These are phyloP conservation scores for Ciconia boyciana DNA, from an alignment of 2,113 vertebrate genomes.

Conservation along the genomic window DNA sequence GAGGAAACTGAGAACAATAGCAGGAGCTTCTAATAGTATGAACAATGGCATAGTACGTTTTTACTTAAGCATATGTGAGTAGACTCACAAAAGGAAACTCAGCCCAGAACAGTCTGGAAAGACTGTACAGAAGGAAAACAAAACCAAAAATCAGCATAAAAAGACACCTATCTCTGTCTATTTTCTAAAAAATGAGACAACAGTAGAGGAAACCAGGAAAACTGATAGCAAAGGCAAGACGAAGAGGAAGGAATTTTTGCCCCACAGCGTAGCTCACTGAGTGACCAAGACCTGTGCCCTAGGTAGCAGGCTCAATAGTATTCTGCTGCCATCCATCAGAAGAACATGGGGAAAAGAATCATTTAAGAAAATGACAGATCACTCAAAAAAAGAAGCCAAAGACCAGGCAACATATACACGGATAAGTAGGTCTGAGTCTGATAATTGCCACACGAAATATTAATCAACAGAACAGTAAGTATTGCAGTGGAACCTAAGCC, in stretches of 20 bases:
- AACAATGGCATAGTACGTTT: not conserved
- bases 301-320: not conserved
- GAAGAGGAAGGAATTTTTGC: not conserved
- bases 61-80: not conserved
- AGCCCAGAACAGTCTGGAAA: not conserved
- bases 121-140: not conserved
- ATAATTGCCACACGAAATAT: not conserved
- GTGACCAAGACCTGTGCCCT: no score
- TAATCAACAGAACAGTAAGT: not conserved
- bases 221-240: not conserved
- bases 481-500: not conserved
- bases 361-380: not conserved
- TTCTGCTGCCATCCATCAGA: not conserved
- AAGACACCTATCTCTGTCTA: not conserved
- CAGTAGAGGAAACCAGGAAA: not conserved
- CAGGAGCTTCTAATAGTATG: not conserved
- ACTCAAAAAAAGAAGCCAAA: not conserved
- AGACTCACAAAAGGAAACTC: not conserved
- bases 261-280: not conserved
- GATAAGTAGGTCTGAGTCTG: not conserved
- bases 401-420: not conserved
- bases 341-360: not conserved
- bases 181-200: not conserved
- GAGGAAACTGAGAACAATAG: not conserved
- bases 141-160: not conserved